Evolutionary conservation across 2,797 vertebrate species (phyloP).

Genomic region (Fundulus diaphanus): DNA sequence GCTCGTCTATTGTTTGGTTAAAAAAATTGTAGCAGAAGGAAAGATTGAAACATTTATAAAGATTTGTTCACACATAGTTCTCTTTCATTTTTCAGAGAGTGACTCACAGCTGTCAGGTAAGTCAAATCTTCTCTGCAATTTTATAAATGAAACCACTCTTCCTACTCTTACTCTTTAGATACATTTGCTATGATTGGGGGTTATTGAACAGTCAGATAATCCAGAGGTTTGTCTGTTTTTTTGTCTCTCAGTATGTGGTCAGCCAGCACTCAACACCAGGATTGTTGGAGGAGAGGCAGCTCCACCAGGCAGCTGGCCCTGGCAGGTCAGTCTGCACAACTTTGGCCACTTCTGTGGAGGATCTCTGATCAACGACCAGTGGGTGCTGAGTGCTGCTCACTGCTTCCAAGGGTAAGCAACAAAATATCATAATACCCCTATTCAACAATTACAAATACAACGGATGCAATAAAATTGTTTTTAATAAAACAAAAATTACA

Average conservation of each 20-base stretch:
- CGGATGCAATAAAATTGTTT: too few relatives aligned
- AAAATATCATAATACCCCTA: too few relatives aligned
- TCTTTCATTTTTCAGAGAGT: conserved; percentile 39
- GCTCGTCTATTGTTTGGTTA: not conserved
- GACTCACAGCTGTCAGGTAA: conserved; percentile 48
- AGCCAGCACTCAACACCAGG: conserved; percentile 7
- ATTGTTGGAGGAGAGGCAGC: conserved; percentile 4
- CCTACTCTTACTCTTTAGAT: not conserved
- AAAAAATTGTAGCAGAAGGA: not conserved
- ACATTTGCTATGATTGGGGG: not conserved
- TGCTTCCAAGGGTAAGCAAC: conserved; percentile 23
- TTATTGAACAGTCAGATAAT: not conserved
- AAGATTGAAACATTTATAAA: not conserved
- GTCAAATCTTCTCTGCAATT: conserved; percentile 6
- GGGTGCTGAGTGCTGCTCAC: conserved; percentile 79
- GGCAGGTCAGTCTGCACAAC: conserved; percentile 78
- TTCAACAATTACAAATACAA: too few relatives aligned
- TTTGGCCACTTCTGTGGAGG: conserved; percentile 78
- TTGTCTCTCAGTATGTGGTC: conserved; percentile 11
- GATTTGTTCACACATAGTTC: not conserved
- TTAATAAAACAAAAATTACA: too few relatives aligned
- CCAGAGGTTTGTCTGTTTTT: too few relatives aligned
- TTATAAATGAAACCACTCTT: not conserved
- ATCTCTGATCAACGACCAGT: conserved; percentile 76
- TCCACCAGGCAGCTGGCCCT: conserved; percentile 81